Evolutionary conservation across 2,113 vertebrate species (phyloP).

Genomic region (Hydrochoerus hydrochaeris): DNA sequence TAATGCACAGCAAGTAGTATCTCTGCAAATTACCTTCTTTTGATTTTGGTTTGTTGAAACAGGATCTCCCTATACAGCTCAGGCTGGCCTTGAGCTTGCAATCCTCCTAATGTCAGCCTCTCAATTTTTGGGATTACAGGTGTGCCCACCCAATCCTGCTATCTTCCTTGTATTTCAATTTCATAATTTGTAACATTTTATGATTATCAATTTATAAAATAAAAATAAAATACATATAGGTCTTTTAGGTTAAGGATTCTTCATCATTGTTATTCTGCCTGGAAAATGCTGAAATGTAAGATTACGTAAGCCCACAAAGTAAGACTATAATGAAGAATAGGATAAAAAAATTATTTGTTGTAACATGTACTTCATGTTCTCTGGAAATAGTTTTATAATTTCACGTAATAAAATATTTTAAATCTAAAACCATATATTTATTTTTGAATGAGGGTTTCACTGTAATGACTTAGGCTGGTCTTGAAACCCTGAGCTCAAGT

Average conservation of each 20-base stretch:
- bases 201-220: constrained; percentile 27
- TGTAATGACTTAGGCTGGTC: background rate
- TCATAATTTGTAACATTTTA: background rate
- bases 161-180: constrained; percentile 3
- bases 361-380: background rate
- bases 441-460: background rate
- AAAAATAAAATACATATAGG: background rate
- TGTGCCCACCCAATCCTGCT: background rate
- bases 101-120: background rate
- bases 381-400: constrained; percentile 17
- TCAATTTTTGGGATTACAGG: background rate
- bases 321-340: background rate
- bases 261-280: background rate
- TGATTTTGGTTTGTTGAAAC: background rate
- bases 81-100: background rate
- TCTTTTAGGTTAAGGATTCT: background rate
- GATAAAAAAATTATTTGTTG: background rate
- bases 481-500: background rate
- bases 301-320: background rate
- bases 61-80: background rate
- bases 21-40: constrained; percentile 26
- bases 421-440: background rate
- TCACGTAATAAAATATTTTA: background rate
- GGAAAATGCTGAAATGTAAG: background rate
- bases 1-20: background rate